A percentile compares a stretch with the other conserved stretches of the same genome.
phyloP scores from a whole-genome alignment of 2,888 invertebrate genomes.

The Drosophila kambysellisi region DNA sequence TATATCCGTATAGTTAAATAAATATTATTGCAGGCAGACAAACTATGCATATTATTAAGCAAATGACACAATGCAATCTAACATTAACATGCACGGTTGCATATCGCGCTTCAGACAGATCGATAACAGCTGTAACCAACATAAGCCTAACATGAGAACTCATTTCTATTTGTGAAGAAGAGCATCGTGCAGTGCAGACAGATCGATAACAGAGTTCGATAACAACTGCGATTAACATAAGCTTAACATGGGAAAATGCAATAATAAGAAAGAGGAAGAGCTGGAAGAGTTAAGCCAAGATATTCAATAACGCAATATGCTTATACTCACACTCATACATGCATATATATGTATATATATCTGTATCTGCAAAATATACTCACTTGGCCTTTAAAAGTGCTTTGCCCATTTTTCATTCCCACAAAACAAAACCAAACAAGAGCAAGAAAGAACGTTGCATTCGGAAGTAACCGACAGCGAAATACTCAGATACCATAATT shows the following conservation, averaged over 20 bases:
- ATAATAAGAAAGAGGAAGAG: not conserved
- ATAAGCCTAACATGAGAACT: not conserved
- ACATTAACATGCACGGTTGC: not conserved
- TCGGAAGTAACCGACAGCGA: too few species aligned
- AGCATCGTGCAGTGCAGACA: not conserved
- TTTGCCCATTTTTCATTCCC: constrained; percentile 21
- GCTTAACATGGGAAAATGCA: not conserved
- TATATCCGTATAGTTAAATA: not conserved
- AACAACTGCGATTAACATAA: not conserved
- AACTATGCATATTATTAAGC: not conserved
- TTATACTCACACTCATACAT: not conserved
- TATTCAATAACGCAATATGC: not conserved
- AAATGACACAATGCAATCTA: not conserved
- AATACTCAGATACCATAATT: too few species aligned
- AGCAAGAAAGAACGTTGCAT: too few species aligned
- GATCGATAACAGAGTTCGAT: not conserved
- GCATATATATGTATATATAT: not conserved
- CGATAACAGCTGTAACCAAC: not conserved
- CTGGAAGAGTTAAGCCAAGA: not conserved
- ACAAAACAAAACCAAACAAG: not conserved
- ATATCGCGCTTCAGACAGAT: not conserved
- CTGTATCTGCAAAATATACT: not conserved
- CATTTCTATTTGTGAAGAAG: not conserved
- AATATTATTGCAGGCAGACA: not conserved
- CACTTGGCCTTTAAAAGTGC: constrained; percentile 36